Evolutionary conservation across 2,888 invertebrate genomes (phyloP).

Genomic region (Drosophila siamana): DNA sequence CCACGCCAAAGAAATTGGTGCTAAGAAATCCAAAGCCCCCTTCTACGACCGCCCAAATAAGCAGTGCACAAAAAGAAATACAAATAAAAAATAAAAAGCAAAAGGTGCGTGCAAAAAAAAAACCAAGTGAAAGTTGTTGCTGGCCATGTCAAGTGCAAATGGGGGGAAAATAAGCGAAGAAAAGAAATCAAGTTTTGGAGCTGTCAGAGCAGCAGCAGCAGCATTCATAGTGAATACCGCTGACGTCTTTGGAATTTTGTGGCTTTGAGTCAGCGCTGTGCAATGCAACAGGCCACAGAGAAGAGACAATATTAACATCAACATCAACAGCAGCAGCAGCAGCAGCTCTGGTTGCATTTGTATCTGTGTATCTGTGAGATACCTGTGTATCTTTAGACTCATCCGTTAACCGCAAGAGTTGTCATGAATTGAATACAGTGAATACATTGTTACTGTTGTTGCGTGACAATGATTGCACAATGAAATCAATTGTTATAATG

Average conservation of each 20-base stretch:
- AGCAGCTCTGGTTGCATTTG: not conserved
- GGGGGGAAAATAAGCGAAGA: conserved; percentile 8
- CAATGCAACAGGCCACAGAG: conserved; percentile 46
- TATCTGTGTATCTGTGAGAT: conserved; percentile 42
- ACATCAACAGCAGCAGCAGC: conserved; percentile 1
- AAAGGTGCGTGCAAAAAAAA: conserved; percentile 46
- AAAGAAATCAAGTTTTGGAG: conserved; percentile 39
- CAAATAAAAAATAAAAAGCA: conserved; percentile 36
- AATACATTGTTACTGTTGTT: conserved; percentile 43
- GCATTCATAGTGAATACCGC: conserved; percentile 25
- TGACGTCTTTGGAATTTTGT: conserved; percentile 38
- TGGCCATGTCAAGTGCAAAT: conserved; percentile 42
- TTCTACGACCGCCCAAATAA: conserved; percentile 12
- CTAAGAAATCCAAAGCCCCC: conserved; percentile 35
- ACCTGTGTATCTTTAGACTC: conserved; percentile 55
- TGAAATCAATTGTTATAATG: conserved; percentile 80
- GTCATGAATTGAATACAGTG: conserved; percentile 56
- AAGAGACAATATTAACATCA: conserved; percentile 16
- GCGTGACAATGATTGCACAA: conserved; percentile 78
- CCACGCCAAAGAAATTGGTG: conserved; percentile 73
- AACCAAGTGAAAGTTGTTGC: conserved; percentile 62
- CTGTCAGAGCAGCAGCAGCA: conserved; percentile 4
- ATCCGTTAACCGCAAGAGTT: conserved; percentile 57
- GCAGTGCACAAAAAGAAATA: conserved; percentile 23
- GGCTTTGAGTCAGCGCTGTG: conserved; percentile 56